These are phyloP conservation scores for Petrocephalus zakoni DNA, from an alignment of 2,113 vertebrate species.

Conservation along the genomic window DNA sequence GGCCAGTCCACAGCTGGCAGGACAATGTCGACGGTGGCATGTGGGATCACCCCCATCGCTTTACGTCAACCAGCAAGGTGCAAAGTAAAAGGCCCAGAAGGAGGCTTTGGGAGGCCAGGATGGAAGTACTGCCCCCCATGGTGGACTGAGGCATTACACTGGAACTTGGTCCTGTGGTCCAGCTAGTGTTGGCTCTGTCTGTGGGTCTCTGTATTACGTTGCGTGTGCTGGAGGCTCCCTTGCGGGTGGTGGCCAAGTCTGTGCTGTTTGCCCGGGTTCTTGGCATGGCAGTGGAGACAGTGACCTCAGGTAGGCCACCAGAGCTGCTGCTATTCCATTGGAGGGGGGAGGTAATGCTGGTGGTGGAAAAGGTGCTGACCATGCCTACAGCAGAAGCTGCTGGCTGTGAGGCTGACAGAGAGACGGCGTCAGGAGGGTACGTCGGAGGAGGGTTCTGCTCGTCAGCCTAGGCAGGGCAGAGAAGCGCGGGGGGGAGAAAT, in stretches of 20 bases:
- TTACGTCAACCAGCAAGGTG: slow-evolving; percentile 16
- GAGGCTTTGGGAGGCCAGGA: slow-evolving; percentile 13
- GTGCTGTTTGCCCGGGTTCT: not conserved
- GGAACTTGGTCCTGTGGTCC: not conserved
- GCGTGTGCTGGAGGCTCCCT: not conserved
- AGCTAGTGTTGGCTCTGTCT: not conserved
- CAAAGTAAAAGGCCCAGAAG: slow-evolving; percentile 28
- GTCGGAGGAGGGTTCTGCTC: not conserved
- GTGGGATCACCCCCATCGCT: not conserved
- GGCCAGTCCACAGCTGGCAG: not conserved
- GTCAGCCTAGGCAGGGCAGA: not conserved
- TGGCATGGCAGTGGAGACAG: not conserved
- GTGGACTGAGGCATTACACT: not conserved
- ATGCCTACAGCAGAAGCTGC: not conserved
- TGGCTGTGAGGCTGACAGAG: not conserved
- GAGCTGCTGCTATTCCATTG: not conserved
- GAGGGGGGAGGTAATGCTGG: not conserved
- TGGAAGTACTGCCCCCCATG: slow-evolving; percentile 19
- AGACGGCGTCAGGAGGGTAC: too few species aligned
- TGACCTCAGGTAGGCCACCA: not conserved
- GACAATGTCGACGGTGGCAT: not conserved
- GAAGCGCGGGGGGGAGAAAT: not conserved
- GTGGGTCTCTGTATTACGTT: not conserved
- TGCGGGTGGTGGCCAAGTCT: not conserved
- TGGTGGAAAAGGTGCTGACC: not conserved